phyloP scores from a whole-genome alignment of 2,888 invertebrate species.

The Cotesia congregata region DNA sequence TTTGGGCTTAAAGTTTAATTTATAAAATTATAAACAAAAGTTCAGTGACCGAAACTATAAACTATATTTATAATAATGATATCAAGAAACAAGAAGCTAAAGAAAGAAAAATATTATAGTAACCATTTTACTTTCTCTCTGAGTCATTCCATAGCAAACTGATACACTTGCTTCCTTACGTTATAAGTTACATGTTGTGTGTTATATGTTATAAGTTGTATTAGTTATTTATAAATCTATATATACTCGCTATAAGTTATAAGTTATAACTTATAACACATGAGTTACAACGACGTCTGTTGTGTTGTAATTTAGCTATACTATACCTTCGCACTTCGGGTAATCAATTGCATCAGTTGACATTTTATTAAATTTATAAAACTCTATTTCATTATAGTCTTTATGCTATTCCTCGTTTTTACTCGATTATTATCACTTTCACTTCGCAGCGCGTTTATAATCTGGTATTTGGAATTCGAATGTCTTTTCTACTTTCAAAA shows the following conservation, averaged over 20 bases:
- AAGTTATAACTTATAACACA: too few species aligned
- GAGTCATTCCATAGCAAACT: slow-evolving; percentile 55
- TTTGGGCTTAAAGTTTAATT: neutral
- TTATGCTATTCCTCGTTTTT: neutral
- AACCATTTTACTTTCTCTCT: slow-evolving; percentile 61
- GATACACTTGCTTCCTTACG: slow-evolving; percentile 51
- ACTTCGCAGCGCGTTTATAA: neutral
- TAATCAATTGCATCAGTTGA: slow-evolving; percentile 1
- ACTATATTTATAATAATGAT: neutral
- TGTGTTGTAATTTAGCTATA: neutral
- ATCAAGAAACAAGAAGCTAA: neutral
- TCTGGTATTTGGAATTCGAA: neutral
- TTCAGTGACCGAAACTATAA: neutral
- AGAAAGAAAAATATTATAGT: neutral
- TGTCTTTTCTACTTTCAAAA: too few species aligned
- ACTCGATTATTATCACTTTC: neutral
- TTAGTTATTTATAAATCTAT: slow-evolving; percentile 1
- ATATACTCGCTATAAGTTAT: neutral
- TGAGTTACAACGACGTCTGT: neutral
- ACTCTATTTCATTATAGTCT: too few species aligned
- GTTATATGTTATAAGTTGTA: neutral
- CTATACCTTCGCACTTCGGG: neutral
- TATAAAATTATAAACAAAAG: neutral
- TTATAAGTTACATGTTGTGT: neutral
- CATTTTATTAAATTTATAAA: neutral